Evolutionary conservation across 2,888 invertebrate genomes (phyloP).

Genomic region (Silvanus unidentatus): DNA sequence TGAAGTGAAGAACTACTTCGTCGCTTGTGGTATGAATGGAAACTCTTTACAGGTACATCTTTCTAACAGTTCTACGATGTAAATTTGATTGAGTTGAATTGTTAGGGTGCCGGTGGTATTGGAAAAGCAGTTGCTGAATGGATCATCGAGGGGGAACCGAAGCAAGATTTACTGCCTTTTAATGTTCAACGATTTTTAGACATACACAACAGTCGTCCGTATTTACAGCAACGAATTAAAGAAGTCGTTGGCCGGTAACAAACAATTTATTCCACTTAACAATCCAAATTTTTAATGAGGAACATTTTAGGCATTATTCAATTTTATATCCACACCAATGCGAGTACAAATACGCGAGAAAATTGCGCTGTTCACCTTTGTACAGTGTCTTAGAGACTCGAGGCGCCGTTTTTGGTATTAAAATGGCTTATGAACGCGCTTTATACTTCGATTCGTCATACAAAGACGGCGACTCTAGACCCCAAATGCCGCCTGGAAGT

Average conservation of each 20-base stretch:
- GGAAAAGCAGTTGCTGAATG: slow-evolving; percentile 64
- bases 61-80: slow-evolving; percentile 4
- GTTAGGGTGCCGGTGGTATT: slow-evolving; percentile 60
- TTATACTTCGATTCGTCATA: slow-evolving; percentile 59
- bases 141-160: slow-evolving; percentile 60
- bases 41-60: slow-evolving; percentile 52
- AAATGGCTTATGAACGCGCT: slow-evolving; percentile 68
- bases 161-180: slow-evolving; percentile 56
- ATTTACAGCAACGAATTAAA: slow-evolving; percentile 56
- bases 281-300: slow-evolving; percentile 28
- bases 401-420: slow-evolving; percentile 63
- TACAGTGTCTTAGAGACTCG: slow-evolving; percentile 59
- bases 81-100: slow-evolving; percentile 7
- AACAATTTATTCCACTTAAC: slow-evolving; percentile 25
- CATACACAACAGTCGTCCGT: slow-evolving; percentile 59
- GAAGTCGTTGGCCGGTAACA: slow-evolving; percentile 65
- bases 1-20: slow-evolving; percentile 64
- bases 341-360: slow-evolving; percentile 57
- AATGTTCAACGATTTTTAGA: slow-evolving; percentile 61
- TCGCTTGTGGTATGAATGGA: slow-evolving; percentile 69
- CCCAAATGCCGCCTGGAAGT: slow-evolving; percentile 54
- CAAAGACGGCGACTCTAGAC: slow-evolving; percentile 48
- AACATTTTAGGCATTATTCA: slow-evolving; percentile 53
- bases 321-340: slow-evolving; percentile 55
- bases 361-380: slow-evolving; percentile 62